Conservation (phyloP, 2,797 vertebrate genomes). For the Threskiornis aethiopicus region DNA sequence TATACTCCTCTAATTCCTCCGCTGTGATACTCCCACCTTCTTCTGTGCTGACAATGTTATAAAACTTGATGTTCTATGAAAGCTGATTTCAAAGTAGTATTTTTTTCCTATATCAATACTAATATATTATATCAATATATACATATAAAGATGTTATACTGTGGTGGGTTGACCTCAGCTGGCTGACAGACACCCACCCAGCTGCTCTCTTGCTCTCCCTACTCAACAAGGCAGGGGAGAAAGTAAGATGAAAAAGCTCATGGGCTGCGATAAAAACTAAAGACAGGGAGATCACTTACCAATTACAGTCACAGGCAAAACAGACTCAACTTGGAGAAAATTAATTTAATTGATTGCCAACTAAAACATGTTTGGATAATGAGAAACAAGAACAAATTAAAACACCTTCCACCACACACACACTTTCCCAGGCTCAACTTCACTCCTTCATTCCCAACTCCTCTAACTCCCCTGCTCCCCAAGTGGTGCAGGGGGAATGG, state of each 20-base stretch:
- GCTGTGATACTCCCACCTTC: neutral
- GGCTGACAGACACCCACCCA: neutral
- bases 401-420: neutral
- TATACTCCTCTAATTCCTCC: neutral
- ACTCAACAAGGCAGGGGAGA: neutral
- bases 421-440: neutral
- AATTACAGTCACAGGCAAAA: neutral
- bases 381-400: neutral
- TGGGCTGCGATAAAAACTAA: neutral
- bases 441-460: neutral
- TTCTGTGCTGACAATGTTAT: neutral
- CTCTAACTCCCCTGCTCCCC: too few relatives aligned
- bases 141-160: neutral
- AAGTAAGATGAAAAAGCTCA: neutral
- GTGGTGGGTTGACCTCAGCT: neutral
- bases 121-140: neutral
- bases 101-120: neutral
- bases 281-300: neutral
- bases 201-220: neutral
- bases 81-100: neutral
- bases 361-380: neutral
- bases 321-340: neutral
- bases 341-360: neutral
- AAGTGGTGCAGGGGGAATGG: accelerated
- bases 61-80: neutral